A percentile compares a stretch with the other conserved stretches of the same genome.
Evolutionary conservation across 2,888 invertebrate species (phyloP).

Genomic region (Lobophora halterata): DNA sequence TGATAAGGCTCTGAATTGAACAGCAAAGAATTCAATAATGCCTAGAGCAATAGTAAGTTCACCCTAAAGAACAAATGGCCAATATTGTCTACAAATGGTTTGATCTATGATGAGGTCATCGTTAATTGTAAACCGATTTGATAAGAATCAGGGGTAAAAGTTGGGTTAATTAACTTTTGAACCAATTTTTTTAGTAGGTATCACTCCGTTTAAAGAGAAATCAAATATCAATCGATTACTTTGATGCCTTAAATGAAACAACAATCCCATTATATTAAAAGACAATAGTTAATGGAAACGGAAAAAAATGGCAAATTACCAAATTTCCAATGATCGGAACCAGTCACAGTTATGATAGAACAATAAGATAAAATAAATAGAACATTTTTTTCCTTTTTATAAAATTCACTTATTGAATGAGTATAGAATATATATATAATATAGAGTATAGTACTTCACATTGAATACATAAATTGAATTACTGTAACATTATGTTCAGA

Average conservation of each 20-base stretch:
- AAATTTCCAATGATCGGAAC: slow-evolving; percentile 8
- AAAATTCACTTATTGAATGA: background rate
- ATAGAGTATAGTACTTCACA: too few species aligned
- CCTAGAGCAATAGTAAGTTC: slow-evolving; percentile 42
- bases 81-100: slow-evolving; percentile 37
- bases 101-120: slow-evolving; percentile 29
- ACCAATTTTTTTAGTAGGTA: background rate
- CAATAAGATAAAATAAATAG: slow-evolving; percentile 3
- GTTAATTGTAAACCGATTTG: slow-evolving; percentile 35
- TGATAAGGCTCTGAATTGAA: too few species aligned
- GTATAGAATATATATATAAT: background rate
- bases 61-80: slow-evolving; percentile 46
- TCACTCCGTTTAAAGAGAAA: background rate
- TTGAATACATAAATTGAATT: too few species aligned
- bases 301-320: slow-evolving; percentile 13
- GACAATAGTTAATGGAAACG: too few species aligned
- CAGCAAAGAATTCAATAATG: slow-evolving; percentile 31
- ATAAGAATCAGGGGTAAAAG: slow-evolving; percentile 12
- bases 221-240: background rate
- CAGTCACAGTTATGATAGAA: slow-evolving; percentile 8
- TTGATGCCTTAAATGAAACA: slow-evolving; percentile 1
- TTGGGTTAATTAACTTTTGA: slow-evolving; percentile 2
- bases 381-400: background rate
- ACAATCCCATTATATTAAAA: background rate
- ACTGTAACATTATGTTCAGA: too few species aligned